Evolutionary conservation across 2,888 invertebrate species (phyloP), one percentile per base, ranked within the genome.

Genomic region (Eupithecia inturbata): DNA sequence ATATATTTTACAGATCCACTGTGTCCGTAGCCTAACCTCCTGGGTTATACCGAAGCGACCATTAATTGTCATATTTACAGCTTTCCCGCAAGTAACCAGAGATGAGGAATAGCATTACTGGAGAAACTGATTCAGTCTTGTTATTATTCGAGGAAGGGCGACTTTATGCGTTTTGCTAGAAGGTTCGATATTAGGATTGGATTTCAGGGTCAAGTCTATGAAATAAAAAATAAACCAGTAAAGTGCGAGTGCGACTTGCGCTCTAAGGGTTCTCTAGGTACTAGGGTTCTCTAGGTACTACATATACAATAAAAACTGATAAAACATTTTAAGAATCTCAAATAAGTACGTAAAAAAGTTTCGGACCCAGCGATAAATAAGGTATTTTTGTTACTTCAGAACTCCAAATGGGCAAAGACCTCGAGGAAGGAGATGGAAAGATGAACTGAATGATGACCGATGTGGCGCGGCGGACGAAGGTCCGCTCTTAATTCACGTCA

Each of bases 41-140:
- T 57, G 74, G 75, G 79, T 80, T 78, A 79, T 79, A 70, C 73
- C 77, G 72, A 79, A 78, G 78, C 80, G 78, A 74, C 83, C 86
- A 88, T 89, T 89, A 89, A 90, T 90, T 88, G 87, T 84, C 80
- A 85, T 84, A 86, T 90, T 91, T 90, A 91, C 83, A 82, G 81
- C 87, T 86, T 86, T 85, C 79, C 80, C 74, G 77, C 77, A 82
- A 74, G 89, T 88, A 90, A 91, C 87, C 79, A 77, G 87, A 91
- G 84, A 86, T 85, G 85, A 84, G 83, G 85, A 85, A 87, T 88
- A 83, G 82, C 82, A 79, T 87, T 88, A 86, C 88, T 77, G 60
- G 76, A 79, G 79, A 83, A 83, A 82, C 82, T 82, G 81, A 87
- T 83, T 85, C 80, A 62, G 70, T 68, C 64, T 79, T 77, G 78